phyloP scores from a whole-genome alignment of 2,113 vertebrate genomes.

The Arothron firmamentum region DNA sequence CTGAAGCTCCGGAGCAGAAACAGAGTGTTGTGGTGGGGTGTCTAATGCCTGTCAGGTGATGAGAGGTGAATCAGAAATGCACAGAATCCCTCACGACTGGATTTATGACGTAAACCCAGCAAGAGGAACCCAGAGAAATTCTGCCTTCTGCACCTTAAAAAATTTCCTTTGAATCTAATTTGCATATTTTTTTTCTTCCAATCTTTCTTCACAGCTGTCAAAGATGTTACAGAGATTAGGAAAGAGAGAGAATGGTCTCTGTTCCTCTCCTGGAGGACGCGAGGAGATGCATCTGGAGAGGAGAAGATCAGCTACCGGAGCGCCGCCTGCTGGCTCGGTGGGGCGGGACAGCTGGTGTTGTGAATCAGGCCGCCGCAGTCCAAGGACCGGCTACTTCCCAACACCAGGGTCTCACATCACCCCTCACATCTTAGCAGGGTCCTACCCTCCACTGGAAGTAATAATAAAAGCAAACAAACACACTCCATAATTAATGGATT shows the following conservation, averaged over 20 bases:
- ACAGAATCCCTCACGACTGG: conserved; percentile 40
- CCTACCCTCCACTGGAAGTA: not conserved
- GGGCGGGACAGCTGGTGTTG: conserved; percentile 96
- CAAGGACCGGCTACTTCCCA: conserved; percentile 96
- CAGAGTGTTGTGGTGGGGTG: conserved; percentile 44
- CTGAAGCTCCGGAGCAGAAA: conserved; percentile 27
- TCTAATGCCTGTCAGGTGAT: conserved; percentile 60
- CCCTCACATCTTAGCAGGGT: conserved; percentile 27
- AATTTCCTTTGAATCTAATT: conserved; percentile 52
- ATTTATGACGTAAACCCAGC: conserved; percentile 35
- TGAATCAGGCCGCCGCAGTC: conserved; percentile 96
- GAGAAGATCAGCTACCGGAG: conserved; percentile 21
- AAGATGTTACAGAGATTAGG: conserved; percentile 50
- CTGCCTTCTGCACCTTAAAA: conserved; percentile 15
- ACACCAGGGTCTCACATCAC: conserved; percentile 90
- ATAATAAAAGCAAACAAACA: too few relatives aligned
- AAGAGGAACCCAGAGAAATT: conserved; percentile 43
- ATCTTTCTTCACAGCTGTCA: conserved; percentile 48
- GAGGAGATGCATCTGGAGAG: conserved; percentile 51
- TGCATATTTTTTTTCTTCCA: conserved; percentile 49
- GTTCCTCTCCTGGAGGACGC: conserved; percentile 26
- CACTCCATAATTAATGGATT: too few relatives aligned
- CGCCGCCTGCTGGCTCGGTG: conserved; percentile 71
- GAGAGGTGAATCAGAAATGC: conserved; percentile 48
- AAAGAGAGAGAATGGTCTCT: conserved; percentile 40